Evolutionary conservation across 1,140 invertebrate species (phyloP), one percentile per base, ranked within the genome.

Genomic region (Holcopasites calliopsidis): DNA sequence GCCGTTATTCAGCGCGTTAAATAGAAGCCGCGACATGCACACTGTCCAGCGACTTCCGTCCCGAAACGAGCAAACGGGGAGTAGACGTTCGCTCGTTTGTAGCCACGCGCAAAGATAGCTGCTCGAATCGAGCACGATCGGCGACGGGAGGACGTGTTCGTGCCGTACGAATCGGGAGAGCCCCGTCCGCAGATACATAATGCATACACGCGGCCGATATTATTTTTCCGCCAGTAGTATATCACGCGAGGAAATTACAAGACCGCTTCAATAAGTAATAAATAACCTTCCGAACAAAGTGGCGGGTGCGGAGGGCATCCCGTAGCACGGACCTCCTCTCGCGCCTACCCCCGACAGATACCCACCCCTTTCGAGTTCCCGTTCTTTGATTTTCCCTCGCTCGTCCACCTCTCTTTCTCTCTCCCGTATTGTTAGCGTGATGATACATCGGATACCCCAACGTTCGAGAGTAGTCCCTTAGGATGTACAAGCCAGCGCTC

Each of bases 221-320:
- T 88, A 88, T 88, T 88, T 88, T 87, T 87, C 80, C 83, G 62
- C 78, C 68, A 52, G 60, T 73, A 83, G 73, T 88, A 85, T 85
- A 86, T 88, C 87, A 86, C 74, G 69, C 76, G 52, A 85, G 85
- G 79, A 87, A 89, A 88, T 88, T 87, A 87, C 84, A 85, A 83
- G 81, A 82, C 79, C 81, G 81, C 82, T 87, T 89, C 88, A 82
- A 88, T 88, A 88, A 89, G 86, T 88, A 88, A 88, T 87, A 87
- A 87, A 88, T 88, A 87, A 88, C 84, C 61, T 57, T 66, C 13
- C 33, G 81, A 83, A 79, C 65, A 79, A 76, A 74, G 57, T 75
- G 77, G 64, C 28, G 58, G 69, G 61, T 57, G 55, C 33, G 61
- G 44, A 69, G 21, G 47, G 58, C 52, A 50, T 79, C 42, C 76